Percentiles rank a stretch among this genome's conserved stretches.
Evolutionary conservation across 2,888 invertebrate genomes (phyloP).

Genomic region (Tethea ocularis): DNA sequence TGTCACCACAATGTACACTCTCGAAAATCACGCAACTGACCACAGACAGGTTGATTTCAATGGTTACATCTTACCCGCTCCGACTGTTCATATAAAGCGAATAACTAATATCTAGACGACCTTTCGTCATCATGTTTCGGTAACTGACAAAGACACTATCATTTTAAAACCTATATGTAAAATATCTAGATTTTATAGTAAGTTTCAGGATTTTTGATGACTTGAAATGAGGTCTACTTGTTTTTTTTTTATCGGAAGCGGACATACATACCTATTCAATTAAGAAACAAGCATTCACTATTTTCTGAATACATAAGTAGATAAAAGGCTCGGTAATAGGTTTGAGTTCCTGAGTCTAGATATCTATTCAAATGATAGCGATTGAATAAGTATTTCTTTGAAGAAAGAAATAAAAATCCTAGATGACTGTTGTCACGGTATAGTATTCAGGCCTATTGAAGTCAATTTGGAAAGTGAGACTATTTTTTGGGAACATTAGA

Average conservation of each 20-base stretch:
- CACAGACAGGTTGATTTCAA: constrained; percentile 61
- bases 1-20: constrained; percentile 55
- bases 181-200: not conserved
- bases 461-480: constrained; percentile 7
- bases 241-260: not conserved
- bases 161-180: constrained; percentile 10
- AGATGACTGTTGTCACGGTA: not conserved
- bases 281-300: not conserved
- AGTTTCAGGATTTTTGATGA: not conserved
- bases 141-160: constrained; percentile 17
- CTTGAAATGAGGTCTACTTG: not conserved
- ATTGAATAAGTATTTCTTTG: not conserved
- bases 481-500: not conserved
- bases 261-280: not conserved
- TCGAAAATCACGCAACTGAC: constrained; percentile 66
- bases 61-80: constrained; percentile 56
- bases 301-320: not conserved
- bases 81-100: constrained; percentile 30
- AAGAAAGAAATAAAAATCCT: not conserved
- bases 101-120: constrained; percentile 33
- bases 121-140: constrained; percentile 36
- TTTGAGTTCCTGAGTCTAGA: not conserved
- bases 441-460: constrained; percentile 4
- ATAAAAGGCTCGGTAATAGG: not conserved
- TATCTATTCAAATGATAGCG: not conserved